Percentiles rank a stretch among this genome's conserved stretches.
Evolutionary conservation across 2,888 invertebrate genomes (phyloP).

Genomic region (Aphodius granarius): DNA sequence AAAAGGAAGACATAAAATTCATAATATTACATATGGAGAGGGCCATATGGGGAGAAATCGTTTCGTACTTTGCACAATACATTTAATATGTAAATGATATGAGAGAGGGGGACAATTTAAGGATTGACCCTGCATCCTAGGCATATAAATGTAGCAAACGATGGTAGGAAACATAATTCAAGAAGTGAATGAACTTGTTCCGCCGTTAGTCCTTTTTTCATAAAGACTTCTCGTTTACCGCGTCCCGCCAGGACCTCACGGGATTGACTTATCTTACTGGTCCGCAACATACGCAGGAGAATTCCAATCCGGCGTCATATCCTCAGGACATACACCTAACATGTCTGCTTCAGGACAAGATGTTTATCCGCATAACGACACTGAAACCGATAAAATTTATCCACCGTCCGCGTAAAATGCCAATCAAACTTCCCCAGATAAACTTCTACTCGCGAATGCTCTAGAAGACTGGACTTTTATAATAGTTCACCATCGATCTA

Average conservation of each 20-base stretch:
- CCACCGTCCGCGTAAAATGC: background rate
- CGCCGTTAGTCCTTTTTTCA: constrained; percentile 25
- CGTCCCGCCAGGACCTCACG: constrained; percentile 25
- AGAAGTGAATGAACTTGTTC: constrained; percentile 10
- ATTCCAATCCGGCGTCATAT: constrained; percentile 32
- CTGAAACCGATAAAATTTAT: background rate
- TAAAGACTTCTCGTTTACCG: constrained; percentile 29
- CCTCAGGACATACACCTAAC: constrained; percentile 34
- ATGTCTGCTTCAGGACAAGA: constrained; percentile 30
- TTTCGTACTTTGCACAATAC: constrained; percentile 26
- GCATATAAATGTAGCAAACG: constrained; percentile 40
- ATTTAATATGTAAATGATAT: constrained; percentile 38
- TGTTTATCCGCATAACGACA: constrained; percentile 16
- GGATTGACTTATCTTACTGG: constrained; percentile 39
- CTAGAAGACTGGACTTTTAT: background rate
- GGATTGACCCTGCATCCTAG: constrained; percentile 39
- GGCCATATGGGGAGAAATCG: constrained; percentile 20
- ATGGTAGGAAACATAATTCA: constrained; percentile 37
- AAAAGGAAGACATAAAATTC: constrained; percentile 19
- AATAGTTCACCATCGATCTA: background rate
- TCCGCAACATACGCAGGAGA: constrained; percentile 37
- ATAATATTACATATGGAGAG: constrained; percentile 17
- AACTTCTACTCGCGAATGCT: background rate
- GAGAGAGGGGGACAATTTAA: constrained; percentile 35
- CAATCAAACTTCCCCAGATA: background rate